Evolutionary conservation across 2,888 invertebrate species (phyloP).

Genomic region (Dryocosmus kuriphilus): DNA sequence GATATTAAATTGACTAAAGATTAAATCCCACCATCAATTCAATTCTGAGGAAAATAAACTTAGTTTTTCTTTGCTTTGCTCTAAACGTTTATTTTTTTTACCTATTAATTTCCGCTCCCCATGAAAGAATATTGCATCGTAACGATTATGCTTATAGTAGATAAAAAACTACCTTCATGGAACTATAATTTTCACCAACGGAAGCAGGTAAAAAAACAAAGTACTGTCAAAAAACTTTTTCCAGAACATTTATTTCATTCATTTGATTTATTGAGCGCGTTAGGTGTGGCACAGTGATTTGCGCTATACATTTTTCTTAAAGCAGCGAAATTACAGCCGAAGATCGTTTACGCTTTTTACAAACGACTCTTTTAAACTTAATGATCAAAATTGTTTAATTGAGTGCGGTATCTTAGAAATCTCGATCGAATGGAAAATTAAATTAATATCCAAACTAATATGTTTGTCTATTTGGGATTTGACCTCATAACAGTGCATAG

Average conservation of each 20-base stretch:
- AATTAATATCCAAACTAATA: too few relatives aligned
- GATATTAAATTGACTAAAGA: not conserved
- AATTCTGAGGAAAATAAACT: not conserved
- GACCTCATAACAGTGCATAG: not conserved
- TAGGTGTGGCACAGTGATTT: not conserved
- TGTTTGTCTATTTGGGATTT: not conserved
- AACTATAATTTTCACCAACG: not conserved
- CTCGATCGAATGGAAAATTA: too few relatives aligned
- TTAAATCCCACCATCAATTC: not conserved
- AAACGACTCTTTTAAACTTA: too few relatives aligned
- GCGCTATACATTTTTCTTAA: not conserved
- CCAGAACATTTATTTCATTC: not conserved
- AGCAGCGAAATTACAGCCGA: not conserved
- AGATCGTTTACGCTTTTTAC: not conserved
- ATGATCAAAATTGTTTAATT: too few relatives aligned
- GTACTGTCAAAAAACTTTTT: too few relatives aligned
- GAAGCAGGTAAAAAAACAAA: not conserved
- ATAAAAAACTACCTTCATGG: not conserved
- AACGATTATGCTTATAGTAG: not conserved
- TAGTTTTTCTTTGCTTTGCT: not conserved
- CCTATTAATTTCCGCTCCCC: too few relatives aligned
- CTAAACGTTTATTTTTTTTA: not conserved
- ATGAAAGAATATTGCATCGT: not conserved
- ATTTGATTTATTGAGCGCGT: not conserved
- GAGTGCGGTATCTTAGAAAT: too few relatives aligned